Base-by-base conservation (phyloP, 2,888 invertebrate species). In the Carcina quercana region DNA sequence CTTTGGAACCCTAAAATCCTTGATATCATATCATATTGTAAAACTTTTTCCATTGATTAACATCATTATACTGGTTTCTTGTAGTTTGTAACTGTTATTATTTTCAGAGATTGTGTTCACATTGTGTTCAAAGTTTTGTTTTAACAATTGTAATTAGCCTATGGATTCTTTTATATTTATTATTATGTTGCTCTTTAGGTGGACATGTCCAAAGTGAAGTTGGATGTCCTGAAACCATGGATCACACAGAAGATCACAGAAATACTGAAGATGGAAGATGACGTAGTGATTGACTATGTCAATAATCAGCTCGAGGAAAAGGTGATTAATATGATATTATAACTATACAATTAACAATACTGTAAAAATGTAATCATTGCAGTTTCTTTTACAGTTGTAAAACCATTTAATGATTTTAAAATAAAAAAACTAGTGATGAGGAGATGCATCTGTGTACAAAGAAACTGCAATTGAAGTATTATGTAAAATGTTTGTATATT, bases 151-250 rank as follows among this genome's bases (percentile, higher is more conserved):
- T 6, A 20, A 20, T 20, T 10, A 20, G 10, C 10, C 10, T 20
- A 10, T 20, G 8, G 20, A 20, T 20, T 1, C 20, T n/a, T 20
- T n/a, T 19, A 8, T 1, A 20, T 1, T 20, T 20, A n/a, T n/a
- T 20, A 2, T 20, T 20, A 20, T 20, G n/a, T 20, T 8, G n/a
- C n/a, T 4, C n/a, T 24, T 4, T 35, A 67, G 96, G 94, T 99
- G 71, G 98, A 99, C 73, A 97, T 98, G 96, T 91, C 93, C 31
- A 98, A 98, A 85, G 96, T 99, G 37, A 98, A 99, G 73, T 83
- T 99, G 58, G 98, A 99, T 64, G 95, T 96, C 25, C 88, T 99
- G 59, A 97, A 98, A 66, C 99, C 99, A 44, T 99, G 99, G 99
- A 99, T 99, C 63, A 95, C 97, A 15, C 92, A 95, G 67, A 95